phyloP scores from a whole-genome alignment of 2,113 vertebrate genomes.

The Halichoeres trimaculatus region DNA sequence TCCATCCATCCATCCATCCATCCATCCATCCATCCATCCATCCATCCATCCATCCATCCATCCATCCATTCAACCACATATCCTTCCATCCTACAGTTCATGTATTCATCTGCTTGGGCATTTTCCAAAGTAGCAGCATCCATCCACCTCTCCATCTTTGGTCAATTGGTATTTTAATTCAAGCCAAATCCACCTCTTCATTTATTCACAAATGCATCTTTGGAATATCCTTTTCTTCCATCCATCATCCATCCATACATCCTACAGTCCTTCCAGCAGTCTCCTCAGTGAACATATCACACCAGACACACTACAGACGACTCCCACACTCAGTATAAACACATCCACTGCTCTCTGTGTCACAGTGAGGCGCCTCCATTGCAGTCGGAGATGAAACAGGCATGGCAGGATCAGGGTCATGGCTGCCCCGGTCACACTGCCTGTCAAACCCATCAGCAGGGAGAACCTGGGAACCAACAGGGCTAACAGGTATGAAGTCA shows the following conservation, averaged over 20 bases:
- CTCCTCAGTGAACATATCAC: constrained; percentile 84
- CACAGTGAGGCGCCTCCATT: constrained; percentile 75
- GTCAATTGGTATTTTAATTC: not conserved
- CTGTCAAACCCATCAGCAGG: constrained; percentile 85
- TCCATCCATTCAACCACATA: not conserved
- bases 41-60: not conserved
- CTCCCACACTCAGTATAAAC: constrained; percentile 81
- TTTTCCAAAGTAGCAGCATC: too few species aligned
- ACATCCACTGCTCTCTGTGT: constrained; percentile 79
- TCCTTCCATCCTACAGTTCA: not conserved
- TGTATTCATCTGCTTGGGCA: not conserved
- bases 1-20: not conserved
- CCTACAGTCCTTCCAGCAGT: constrained; percentile 69
- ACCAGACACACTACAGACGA: constrained; percentile 83
- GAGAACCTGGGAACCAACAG: constrained; percentile 84
- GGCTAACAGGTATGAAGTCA: constrained; percentile 83
- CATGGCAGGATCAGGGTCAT: constrained; percentile 87
- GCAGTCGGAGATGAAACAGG: constrained; percentile 86
- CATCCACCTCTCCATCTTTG: constrained; percentile 2
- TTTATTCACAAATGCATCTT: not conserved
- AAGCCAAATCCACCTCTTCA: not conserved
- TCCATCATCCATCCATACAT: not conserved
- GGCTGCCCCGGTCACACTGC: constrained; percentile 82
- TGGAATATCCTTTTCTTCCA: not conserved
- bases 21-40: not conserved